Evolutionary conservation across 2,797 vertebrate genomes (phyloP).

Genomic region (Parotocinclus haroldoi): DNA sequence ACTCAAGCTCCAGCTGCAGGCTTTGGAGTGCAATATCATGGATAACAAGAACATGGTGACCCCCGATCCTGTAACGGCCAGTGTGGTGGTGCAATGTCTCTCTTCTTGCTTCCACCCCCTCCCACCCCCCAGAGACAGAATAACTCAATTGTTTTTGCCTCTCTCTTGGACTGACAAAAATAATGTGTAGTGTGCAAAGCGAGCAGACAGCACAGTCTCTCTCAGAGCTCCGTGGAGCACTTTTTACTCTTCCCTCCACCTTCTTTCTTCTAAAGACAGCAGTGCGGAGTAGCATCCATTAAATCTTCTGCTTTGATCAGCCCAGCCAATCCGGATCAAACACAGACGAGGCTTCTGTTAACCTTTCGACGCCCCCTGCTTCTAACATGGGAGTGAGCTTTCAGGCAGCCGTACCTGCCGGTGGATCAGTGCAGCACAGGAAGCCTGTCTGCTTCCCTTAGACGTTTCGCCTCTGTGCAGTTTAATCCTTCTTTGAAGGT

Average conservation of each 20-base stretch:
- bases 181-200: background rate
- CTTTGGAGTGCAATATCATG: slow-evolving; percentile 32
- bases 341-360: slow-evolving; percentile 25
- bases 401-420: slow-evolving; percentile 4
- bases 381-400: slow-evolving; percentile 20
- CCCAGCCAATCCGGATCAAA: slow-evolving; percentile 27
- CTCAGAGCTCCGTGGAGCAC: background rate
- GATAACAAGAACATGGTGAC: slow-evolving; percentile 33
- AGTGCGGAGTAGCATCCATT: slow-evolving; percentile 10
- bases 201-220: background rate
- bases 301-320: slow-evolving; percentile 23
- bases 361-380: slow-evolving; percentile 21
- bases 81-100: slow-evolving; percentile 1
- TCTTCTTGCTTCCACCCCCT: background rate
- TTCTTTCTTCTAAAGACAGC: background rate
- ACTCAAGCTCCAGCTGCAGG: slow-evolving; percentile 32
- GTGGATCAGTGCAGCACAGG: slow-evolving; percentile 18
- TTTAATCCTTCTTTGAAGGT: too few relatives aligned
- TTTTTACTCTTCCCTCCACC: background rate
- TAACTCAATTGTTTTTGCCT: slow-evolving; percentile 1
- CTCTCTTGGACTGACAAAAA: background rate
- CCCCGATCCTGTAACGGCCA: slow-evolving; percentile 22
- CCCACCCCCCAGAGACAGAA: background rate
- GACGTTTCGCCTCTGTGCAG: slow-evolving; percentile 24
- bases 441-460: slow-evolving; percentile 38